phyloP scores from a whole-genome alignment of 2,797 vertebrate species.

The Macropodus opercularis region DNA sequence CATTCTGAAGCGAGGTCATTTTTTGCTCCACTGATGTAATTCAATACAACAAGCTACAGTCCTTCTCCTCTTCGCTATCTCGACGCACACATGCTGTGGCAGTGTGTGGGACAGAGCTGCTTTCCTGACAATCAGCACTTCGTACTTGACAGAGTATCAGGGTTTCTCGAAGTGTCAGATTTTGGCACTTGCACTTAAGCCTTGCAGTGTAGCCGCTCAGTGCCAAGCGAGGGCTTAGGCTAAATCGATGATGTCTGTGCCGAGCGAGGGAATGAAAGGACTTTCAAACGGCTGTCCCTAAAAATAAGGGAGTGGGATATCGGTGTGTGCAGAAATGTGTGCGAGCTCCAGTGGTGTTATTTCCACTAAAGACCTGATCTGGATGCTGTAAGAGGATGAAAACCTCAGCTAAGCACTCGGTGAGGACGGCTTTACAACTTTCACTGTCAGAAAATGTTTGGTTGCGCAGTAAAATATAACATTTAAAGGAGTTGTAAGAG shows the following conservation, averaged over 20 bases:
- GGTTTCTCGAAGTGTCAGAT: conserved; percentile 53
- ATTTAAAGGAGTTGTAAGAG: no score
- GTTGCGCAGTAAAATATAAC: neutral
- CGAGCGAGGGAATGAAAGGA: conserved; percentile 43
- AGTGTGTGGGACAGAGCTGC: conserved; percentile 14
- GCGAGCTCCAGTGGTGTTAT: conserved; percentile 10
- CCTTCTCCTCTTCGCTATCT: neutral
- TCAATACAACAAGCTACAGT: neutral
- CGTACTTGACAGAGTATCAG: conserved; percentile 45
- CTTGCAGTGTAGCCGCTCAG: conserved; percentile 21
- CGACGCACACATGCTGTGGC: conserved; percentile 2
- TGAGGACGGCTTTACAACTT: neutral
- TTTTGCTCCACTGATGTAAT: neutral
- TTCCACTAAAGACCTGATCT: conserved; percentile 33
- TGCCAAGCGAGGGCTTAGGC: conserved; percentile 53
- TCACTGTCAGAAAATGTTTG: neutral
- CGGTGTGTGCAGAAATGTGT: conserved; percentile 17
- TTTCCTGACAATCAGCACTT: conserved; percentile 38
- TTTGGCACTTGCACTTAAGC: conserved; percentile 55
- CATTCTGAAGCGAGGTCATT: neutral
- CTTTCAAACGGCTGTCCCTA: conserved; percentile 55
- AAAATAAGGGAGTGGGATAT: conserved; percentile 33
- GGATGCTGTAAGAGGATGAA: conserved; percentile 35
- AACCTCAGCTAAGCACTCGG: neutral
- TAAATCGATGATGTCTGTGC: conserved; percentile 52